phyloP scores from a whole-genome alignment of 2,888 invertebrate species.

The Apotomis turbidana region DNA sequence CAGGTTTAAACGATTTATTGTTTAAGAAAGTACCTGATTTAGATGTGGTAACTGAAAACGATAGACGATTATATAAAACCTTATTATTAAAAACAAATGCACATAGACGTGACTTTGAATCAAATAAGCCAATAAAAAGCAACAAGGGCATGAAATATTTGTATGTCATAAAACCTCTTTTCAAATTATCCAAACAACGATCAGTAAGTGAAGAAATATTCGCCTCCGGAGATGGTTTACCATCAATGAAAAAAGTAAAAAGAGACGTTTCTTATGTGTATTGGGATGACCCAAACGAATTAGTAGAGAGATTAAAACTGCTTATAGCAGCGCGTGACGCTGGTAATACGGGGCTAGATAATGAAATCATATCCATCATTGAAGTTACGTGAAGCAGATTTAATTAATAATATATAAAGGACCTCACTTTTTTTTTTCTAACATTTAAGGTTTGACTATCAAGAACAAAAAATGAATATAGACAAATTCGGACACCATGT shows the following conservation, averaged over 20 bases:
- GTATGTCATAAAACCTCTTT: background rate
- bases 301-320: conserved; percentile 7
- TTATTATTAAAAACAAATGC: background rate
- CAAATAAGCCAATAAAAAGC: conserved; percentile 9
- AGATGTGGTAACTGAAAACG: background rate
- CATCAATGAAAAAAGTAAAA: conserved; percentile 2
- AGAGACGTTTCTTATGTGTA: background rate
- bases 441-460: background rate
- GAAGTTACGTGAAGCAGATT: background rate
- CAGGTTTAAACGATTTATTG: background rate
- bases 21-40: conserved; percentile 1
- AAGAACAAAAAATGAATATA: background rate
- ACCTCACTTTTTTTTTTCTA: background rate
- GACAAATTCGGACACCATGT: conserved; percentile 15
- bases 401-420: background rate
- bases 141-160: conserved; percentile 7
- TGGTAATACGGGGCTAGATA: conserved; percentile 4
- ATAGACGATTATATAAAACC: background rate
- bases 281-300: conserved; percentile 8
- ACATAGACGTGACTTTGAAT: conserved; percentile 5
- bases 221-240: background rate
- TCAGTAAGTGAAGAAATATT: background rate
- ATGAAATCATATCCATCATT: conserved; percentile 11
- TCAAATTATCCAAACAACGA: background rate
- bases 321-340: conserved; percentile 8